A percentile compares a stretch with the other conserved stretches of the same genome.
Evolutionary conservation across 2,797 vertebrate genomes (phyloP).

Genomic region (Manis crassicaudata): DNA sequence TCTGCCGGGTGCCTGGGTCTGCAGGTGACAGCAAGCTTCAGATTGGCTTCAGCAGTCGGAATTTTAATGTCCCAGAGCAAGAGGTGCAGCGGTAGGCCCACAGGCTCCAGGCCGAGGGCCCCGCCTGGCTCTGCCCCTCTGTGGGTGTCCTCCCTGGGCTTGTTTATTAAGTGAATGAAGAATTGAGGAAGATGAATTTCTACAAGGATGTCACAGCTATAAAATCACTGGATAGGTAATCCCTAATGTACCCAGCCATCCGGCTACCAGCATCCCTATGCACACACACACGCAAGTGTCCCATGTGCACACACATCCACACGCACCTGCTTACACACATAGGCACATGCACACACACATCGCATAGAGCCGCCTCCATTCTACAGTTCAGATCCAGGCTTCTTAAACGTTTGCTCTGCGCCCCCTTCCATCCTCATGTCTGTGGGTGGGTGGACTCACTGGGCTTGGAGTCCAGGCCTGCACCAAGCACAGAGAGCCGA

Average conservation of each 20-base stretch:
- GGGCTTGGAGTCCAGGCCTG: background rate
- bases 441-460: background rate
- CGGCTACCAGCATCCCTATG: too few relatives aligned
- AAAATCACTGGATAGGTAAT: accelerated
- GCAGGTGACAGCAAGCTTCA: background rate
- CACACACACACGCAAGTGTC: accelerated
- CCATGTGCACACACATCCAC: background rate
- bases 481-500: background rate
- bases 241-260: too few relatives aligned
- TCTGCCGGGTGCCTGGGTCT: too few relatives aligned
- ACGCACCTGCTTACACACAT: too few relatives aligned
- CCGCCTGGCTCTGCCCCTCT: background rate
- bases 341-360: too few relatives aligned
- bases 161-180: background rate
- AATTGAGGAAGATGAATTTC: background rate
- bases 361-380: accelerated
- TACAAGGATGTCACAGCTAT: accelerated
- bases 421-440: background rate
- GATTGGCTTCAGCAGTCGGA: too few relatives aligned
- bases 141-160: accelerated
- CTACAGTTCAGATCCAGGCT: background rate
- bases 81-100: background rate
- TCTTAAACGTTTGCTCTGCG: background rate
- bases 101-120: background rate
- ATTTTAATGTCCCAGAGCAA: background rate